Percentiles rank a stretch among this genome's conserved stretches.
phyloP scores from a whole-genome alignment of 1,140 invertebrate genomes.

The Cataglyphis hispanica region DNA sequence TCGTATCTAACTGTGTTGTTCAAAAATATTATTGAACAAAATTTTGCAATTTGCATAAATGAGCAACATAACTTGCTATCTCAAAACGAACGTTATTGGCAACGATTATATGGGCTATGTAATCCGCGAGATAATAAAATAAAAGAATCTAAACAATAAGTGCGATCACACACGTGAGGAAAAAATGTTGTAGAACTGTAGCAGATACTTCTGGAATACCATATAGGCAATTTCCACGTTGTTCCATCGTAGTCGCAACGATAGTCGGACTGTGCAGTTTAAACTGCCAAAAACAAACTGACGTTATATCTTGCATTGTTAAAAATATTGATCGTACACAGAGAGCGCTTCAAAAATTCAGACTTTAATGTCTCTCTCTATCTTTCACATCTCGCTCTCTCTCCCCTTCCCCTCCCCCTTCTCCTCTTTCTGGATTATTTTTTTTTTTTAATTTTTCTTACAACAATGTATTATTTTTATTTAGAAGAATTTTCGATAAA shows the following conservation, averaged over 20 bases:
- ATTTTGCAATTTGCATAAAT: background rate
- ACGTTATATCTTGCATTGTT: conserved; percentile 7
- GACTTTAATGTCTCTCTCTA: background rate
- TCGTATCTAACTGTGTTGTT: background rate
- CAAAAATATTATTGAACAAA: background rate
- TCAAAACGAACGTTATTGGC: background rate
- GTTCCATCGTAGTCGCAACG: conserved; percentile 30
- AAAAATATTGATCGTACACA: conserved; percentile 30
- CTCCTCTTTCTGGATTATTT: background rate
- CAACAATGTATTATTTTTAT: background rate
- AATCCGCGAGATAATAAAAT: conserved; percentile 8
- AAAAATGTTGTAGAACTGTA: conserved; percentile 46
- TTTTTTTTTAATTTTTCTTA: background rate
- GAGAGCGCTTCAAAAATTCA: background rate
- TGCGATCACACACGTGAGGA: background rate
- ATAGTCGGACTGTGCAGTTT: conserved; percentile 18
- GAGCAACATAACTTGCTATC: background rate
- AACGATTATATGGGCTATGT: background rate
- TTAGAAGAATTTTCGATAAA: background rate
- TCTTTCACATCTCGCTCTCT: background rate
- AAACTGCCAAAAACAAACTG: conserved; percentile 26
- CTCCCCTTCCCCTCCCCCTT: too few species aligned
- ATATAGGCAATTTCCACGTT: conserved; percentile 27
- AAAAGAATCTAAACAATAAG: conserved; percentile 18
- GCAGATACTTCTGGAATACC: conserved; percentile 21